Conservation (phyloP, 2,113 vertebrate genomes). For the Mesembrinibis cayennensis region DNA sequence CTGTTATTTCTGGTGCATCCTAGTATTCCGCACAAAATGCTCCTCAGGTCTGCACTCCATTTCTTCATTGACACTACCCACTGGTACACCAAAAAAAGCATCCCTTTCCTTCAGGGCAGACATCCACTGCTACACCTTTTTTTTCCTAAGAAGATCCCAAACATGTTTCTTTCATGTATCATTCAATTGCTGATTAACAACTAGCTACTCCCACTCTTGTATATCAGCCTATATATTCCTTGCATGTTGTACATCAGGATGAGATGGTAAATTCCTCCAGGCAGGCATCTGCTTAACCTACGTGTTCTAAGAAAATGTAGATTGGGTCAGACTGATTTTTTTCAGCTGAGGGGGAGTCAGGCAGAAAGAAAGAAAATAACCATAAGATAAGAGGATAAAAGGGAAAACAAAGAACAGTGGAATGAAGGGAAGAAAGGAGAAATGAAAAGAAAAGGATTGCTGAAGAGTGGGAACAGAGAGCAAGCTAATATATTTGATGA, state of each 20-base stretch:
- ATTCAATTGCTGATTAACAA: conserved; percentile 23
- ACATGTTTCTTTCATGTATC: background rate
- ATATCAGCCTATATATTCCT: background rate
- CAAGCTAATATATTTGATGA: background rate
- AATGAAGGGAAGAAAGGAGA: background rate
- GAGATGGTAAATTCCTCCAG: conserved; percentile 31
- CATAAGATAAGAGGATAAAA: background rate
- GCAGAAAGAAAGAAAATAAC: background rate
- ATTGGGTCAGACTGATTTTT: conserved; percentile 11
- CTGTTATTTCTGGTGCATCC: conserved; percentile 7
- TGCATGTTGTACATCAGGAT: background rate
- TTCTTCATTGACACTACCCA: conserved; percentile 12
- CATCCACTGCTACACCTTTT: background rate
- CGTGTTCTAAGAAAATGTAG: background rate
- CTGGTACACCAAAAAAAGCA: conserved; percentile 7
- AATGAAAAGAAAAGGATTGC: background rate
- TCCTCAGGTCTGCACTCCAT: background rate
- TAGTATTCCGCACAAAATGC: background rate
- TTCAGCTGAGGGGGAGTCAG: background rate
- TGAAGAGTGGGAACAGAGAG: background rate
- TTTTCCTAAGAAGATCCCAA: background rate
- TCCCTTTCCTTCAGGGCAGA: background rate
- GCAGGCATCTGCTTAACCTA: conserved; percentile 54
- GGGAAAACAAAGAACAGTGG: background rate
- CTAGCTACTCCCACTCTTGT: background rate